Base-by-base conservation (phyloP, 23 tunicate species). In the Styela clava region DNA sequence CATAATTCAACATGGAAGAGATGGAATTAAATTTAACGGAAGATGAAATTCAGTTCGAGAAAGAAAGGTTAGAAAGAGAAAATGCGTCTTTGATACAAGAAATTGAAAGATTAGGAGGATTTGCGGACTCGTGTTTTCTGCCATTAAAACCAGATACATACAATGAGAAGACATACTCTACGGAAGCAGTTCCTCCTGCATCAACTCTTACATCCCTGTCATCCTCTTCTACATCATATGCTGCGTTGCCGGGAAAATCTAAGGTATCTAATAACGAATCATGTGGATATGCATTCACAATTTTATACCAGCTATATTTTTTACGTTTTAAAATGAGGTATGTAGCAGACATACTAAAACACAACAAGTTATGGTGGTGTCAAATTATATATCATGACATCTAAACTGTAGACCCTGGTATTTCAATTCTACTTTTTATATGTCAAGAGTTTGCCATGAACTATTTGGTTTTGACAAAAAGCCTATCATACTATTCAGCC, bases 91-190 rank as follows among this genome's bases (percentile, higher is more conserved):
- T 76, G 81, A 76, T 37, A 52, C n/a, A 52, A 27, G 52, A 76
- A 44, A 33, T 76, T 23, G 32, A 25, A 44, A 36, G 27, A 20
- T 44, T 76, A 25, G 31, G 81, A 7, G 52, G 35, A 22, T 24
- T 76, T 76, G 22, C 81, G 16, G 81, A 76, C 44, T 76, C 81
- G 25, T 37, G 30, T 16, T 76, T 76, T 44, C 52, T 76, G 9
- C 81, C 81, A 5, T 29, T 76, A 27, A 37, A 76, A 44, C 81
- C 81, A 21, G 81, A 76, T 25, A 52, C 62, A 36, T 25, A 44
- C 19, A 76, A 76, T 44, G 31, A 76, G 18, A 36, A 33, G 9
- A 2, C 81, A 16, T 52, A 23, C 0, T 76, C 81, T 0, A 52
- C 35, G 81, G 31, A 76, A 64, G 81, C 29, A 0, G 37, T 21